Evolutionary conservation across 1,140 invertebrate genomes (phyloP), one percentile per base, ranked within the genome.

Genomic region (Hestina assimilis): DNA sequence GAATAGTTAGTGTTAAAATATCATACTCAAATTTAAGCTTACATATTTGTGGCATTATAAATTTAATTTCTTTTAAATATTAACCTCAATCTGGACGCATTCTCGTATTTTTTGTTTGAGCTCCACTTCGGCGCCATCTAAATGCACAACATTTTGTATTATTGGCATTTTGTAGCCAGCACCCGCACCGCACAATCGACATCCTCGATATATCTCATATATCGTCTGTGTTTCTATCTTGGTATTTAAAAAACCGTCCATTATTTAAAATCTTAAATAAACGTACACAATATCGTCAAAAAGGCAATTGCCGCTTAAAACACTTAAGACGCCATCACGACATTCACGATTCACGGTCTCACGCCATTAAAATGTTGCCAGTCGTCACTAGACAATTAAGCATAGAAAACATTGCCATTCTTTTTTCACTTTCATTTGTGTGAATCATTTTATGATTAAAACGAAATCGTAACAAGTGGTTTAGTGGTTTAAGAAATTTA

Each of bases 161-260:
- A 89, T 89, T 3, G 88, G 88, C 88, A 89, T 89, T 75, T 88
- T 89, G 67, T 89, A 89, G 24, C 87, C 88, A 11, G 86, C 86
- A 42, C 86, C 83, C 0, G 78, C 79, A 5, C 88, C 88, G 43
- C 88, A 89, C 3, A 89, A 63, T 0, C 88, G 82, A 76, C 88
- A 89, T 67, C 79, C 75, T 67, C 85, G 74, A 59, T 85, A 89
- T 55, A 89, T 83, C 41, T 89, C 84, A 50, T 88, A 89, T 41
- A 83, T 83, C 4, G 70, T 69, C 48, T 87, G 71, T 33, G 78
- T 70, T 7, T 83, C 79, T 23, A 69, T 59, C 42, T 69, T 83
- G 35, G 75, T 62, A 65, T 77, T 77, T 17, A 69, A 66, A 28
- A 75, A 77, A 12, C 75, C 59, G 63, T 86, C 80, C 84, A 87